These are phyloP conservation scores for Octopus bimaculoides DNA, from an alignment of 1,140 invertebrate genomes.

Conservation along the genomic window DNA sequence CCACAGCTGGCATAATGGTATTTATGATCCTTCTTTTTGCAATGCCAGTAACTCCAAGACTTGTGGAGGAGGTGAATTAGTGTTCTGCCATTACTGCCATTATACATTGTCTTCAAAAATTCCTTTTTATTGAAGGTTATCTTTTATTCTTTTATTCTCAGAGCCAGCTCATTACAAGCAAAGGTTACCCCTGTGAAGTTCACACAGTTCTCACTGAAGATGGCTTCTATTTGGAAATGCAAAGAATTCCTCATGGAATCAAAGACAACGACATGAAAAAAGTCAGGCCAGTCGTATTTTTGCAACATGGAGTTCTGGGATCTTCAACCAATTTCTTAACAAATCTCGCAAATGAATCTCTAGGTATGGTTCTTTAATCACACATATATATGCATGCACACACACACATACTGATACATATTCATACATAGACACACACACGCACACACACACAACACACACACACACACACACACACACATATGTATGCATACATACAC, in stretches of 20 bases:
- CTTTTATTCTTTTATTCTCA: conserved; percentile 18
- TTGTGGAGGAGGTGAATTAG: too few species aligned
- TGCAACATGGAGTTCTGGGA: conserved; percentile 47
- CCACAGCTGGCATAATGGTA: too few species aligned
- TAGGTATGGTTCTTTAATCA: conserved; percentile 24
- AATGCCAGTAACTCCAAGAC: too few species aligned
- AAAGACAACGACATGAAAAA: background rate
- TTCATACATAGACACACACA: too few species aligned
- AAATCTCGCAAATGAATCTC: conserved; percentile 43
- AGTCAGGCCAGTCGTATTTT: conserved; percentile 33
- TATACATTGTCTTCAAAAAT: too few species aligned
- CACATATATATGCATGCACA: too few species aligned
- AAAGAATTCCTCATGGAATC: conserved; percentile 42
- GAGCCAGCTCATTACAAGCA: conserved; percentile 38
- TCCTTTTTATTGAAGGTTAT: background rate
- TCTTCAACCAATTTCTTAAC: conserved; percentile 37
- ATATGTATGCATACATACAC: too few species aligned
- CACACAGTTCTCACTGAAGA: conserved; percentile 42
- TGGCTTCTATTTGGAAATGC: conserved; percentile 44
- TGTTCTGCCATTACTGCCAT: too few species aligned
- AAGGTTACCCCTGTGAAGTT: conserved; percentile 47
- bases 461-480: too few species aligned
- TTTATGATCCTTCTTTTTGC: too few species aligned
- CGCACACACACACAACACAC: too few species aligned
- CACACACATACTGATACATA: too few species aligned